Evolutionary conservation across 2,888 invertebrate species (phyloP).

Genomic region (Opisthograptis luteolata): DNA sequence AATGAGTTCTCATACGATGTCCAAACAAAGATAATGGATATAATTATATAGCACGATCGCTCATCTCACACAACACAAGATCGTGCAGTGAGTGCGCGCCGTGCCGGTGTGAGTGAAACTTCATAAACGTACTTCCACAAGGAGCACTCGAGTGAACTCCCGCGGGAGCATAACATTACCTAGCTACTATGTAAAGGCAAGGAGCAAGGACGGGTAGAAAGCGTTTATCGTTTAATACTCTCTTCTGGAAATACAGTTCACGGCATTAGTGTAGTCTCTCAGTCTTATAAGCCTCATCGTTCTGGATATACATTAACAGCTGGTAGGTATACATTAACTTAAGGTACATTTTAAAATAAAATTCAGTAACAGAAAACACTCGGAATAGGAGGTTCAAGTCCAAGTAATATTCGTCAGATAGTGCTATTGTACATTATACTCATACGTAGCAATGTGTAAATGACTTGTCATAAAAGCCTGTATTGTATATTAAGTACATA

Average conservation of each 20-base stretch:
- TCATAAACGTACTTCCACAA: constrained; percentile 68
- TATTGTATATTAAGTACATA: constrained; percentile 71
- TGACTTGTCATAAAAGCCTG: constrained; percentile 60
- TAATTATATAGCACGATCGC: constrained; percentile 7
- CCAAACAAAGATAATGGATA: constrained; percentile 4
- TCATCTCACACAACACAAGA: constrained; percentile 36
- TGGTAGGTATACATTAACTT: constrained; percentile 60
- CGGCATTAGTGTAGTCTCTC: constrained; percentile 79
- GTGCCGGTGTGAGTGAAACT: constrained; percentile 47
- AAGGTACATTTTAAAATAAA: constrained; percentile 39
- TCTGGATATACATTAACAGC: constrained; percentile 62
- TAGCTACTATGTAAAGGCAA: constrained; percentile 82
- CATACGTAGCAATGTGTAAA: constrained; percentile 58
- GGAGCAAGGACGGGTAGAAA: constrained; percentile 83
- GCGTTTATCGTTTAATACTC: constrained; percentile 76
- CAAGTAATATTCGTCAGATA: constrained; percentile 53
- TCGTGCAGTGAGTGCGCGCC: constrained; percentile 26
- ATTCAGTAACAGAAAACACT: constrained; percentile 20
- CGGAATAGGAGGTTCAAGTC: constrained; percentile 36
- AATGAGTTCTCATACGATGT: constrained; percentile 10
- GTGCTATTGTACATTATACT: constrained; percentile 59
- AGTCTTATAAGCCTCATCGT: constrained; percentile 80
- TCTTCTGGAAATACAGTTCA: constrained; percentile 75
- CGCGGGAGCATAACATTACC: constrained; percentile 69
- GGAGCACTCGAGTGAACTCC: constrained; percentile 57